Percentiles rank a stretch among this genome's conserved stretches.
Evolutionary conservation across 2,113 vertebrate species (phyloP).

Genomic region (Xyrauchen texanus): DNA sequence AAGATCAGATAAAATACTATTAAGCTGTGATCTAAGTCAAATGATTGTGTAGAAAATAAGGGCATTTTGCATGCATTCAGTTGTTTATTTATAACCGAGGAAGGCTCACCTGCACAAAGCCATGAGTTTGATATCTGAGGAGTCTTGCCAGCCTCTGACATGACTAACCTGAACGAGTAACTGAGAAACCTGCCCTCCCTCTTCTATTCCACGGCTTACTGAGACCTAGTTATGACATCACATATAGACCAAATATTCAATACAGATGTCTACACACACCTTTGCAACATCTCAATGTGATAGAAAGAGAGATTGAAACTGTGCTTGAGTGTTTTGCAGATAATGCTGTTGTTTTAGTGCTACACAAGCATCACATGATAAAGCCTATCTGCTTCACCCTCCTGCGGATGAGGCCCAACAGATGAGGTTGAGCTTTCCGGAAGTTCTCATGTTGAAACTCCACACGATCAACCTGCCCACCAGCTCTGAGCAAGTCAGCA

Average conservation of each 20-base stretch:
- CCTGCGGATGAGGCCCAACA: constrained; percentile 53
- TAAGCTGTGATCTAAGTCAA: too few relatives aligned
- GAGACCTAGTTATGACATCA: constrained; percentile 45
- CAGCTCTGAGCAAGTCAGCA: constrained; percentile 28
- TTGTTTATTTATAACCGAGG: not conserved
- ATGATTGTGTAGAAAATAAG: too few relatives aligned
- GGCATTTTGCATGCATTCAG: too few relatives aligned
- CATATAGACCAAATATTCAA: not conserved
- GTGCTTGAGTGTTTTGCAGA: constrained; percentile 7
- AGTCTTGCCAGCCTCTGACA: constrained; percentile 44
- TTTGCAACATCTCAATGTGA: not conserved
- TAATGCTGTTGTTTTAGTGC: not conserved
- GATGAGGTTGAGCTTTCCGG: constrained; percentile 40
- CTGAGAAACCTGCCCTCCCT: constrained; percentile 48
- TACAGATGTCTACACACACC: not conserved
- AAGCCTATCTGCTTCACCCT: constrained; percentile 40
- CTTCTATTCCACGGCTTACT: constrained; percentile 44
- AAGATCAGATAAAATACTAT: not conserved
- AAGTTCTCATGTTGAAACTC: constrained; percentile 56
- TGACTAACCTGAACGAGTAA: constrained; percentile 48
- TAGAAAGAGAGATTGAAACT: not conserved
- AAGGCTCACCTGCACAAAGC: constrained; percentile 51
- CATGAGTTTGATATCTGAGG: constrained; percentile 47
- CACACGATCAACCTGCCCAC: not conserved
- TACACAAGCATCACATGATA: not conserved